Evolutionary conservation across 2,113 vertebrate genomes (phyloP).

Genomic region (Cynopterus brachyotis): DNA sequence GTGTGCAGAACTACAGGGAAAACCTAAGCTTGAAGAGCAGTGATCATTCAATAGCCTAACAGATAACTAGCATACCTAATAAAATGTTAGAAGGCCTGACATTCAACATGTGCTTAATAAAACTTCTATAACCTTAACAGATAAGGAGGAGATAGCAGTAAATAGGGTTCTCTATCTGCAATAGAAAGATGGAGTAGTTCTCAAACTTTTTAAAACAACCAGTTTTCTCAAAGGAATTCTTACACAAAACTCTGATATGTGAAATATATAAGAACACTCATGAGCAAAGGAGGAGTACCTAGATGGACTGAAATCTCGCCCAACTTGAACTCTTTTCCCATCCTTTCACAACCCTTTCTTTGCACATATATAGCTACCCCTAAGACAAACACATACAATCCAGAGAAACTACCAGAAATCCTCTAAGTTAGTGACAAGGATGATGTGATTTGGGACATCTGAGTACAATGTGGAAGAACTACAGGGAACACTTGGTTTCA

Average conservation of each 20-base stretch:
- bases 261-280: background rate
- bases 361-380: background rate
- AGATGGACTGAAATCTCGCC: background rate
- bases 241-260: background rate
- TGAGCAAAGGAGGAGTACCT: background rate
- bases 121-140: background rate
- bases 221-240: slow-evolving; percentile 7
- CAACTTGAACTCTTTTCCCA: background rate
- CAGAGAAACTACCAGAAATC: background rate
- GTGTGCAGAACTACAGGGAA: background rate
- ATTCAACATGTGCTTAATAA: background rate
- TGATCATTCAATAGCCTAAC: background rate
- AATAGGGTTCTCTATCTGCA: background rate
- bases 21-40: background rate
- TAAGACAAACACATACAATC: background rate
- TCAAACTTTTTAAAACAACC: background rate
- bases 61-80: background rate
- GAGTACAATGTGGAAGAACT: background rate
- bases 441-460: background rate
- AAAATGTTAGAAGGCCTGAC: background rate
- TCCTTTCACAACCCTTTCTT: background rate
- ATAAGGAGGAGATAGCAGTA: background rate
- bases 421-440: background rate
- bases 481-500: background rate
- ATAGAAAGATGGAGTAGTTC: background rate